Percentiles rank a stretch among this genome's conserved stretches.
These are phyloP conservation scores for Drosophila pruinosa DNA, from an alignment of 1,140 invertebrate genomes.

Conservation along the genomic window DNA sequence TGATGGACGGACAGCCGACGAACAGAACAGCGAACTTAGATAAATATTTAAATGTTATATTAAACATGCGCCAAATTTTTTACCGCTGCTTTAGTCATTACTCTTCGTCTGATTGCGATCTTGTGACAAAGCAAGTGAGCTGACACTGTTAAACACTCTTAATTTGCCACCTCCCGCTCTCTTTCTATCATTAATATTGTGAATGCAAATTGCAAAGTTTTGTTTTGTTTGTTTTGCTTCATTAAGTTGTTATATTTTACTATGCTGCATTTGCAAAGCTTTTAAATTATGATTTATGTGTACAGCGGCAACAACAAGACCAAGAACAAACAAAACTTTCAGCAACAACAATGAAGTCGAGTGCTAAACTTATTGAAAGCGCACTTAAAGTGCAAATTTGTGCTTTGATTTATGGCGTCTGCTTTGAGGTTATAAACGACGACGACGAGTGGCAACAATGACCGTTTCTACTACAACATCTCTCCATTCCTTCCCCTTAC, in stretches of 20 bases:
- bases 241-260: constrained; percentile 44
- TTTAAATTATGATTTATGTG: constrained; percentile 66
- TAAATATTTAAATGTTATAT: constrained; percentile 31
- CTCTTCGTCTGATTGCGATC: constrained; percentile 18
- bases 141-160: too few relatives aligned
- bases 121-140: neutral
- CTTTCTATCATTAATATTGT: constrained; percentile 5
- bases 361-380: constrained; percentile 65
- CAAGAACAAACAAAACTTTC: constrained; percentile 27
- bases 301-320: too few relatives aligned
- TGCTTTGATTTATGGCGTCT: constrained; percentile 72
- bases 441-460: constrained; percentile 56
- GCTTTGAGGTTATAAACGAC: constrained; percentile 63
- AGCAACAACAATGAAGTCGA: constrained; percentile 26
- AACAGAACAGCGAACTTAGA: neutral
- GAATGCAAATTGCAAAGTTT: constrained; percentile 42
- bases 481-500: neutral
- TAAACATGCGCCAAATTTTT: constrained; percentile 37
- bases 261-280: constrained; percentile 8
- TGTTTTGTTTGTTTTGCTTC: constrained; percentile 27
- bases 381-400: constrained; percentile 73
- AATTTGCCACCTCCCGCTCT: neutral
- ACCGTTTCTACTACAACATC: constrained; percentile 35
- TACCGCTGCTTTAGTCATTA: constrained; percentile 8
- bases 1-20: too few relatives aligned